phyloP scores from a whole-genome alignment of 2,888 invertebrate species.

The Apeira syringaria region DNA sequence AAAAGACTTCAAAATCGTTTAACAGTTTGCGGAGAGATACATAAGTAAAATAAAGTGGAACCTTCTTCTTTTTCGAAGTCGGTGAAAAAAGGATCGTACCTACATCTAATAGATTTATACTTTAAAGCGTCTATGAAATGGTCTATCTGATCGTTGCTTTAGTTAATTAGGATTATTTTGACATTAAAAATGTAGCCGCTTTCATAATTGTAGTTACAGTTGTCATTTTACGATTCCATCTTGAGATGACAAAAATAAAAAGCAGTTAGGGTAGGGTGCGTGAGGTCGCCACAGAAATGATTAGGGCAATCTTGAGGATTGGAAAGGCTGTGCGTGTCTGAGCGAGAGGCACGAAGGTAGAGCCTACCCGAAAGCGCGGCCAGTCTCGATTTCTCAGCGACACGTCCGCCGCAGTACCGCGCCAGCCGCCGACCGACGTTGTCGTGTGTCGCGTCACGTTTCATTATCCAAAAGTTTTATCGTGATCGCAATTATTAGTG shows the following conservation, averaged over 20 bases:
- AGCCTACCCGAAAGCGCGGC: conserved; percentile 1
- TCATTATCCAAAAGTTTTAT: conserved; percentile 42
- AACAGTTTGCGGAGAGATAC: too few species aligned
- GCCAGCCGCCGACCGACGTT: conserved; percentile 58
- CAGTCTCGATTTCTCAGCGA: conserved; percentile 58
- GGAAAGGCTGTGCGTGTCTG: conserved; percentile 45
- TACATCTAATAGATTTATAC: too few species aligned
- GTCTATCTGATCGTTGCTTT: too few species aligned
- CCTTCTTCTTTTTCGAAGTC: too few species aligned
- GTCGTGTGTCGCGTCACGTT: conserved; percentile 51
- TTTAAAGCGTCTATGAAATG: too few species aligned
- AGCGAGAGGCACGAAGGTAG: conserved; percentile 58
- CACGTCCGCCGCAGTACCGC: conserved; percentile 57
- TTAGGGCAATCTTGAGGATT: conserved; percentile 39
- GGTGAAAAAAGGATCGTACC: too few species aligned
- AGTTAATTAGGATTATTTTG: too few species aligned
- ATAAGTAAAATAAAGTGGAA: too few species aligned
- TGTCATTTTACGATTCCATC: too few species aligned
- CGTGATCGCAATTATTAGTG: conserved; percentile 49
- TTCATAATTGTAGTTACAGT: too few species aligned
- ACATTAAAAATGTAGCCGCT: too few species aligned
- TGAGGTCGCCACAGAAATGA: conserved; percentile 56
- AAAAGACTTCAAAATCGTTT: too few species aligned
- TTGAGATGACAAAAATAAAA: conserved; percentile 44
- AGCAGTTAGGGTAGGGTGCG: conserved; percentile 37